phyloP scores from a whole-genome alignment of 2,113 vertebrate genomes.

The Bubo scandiacus region DNA sequence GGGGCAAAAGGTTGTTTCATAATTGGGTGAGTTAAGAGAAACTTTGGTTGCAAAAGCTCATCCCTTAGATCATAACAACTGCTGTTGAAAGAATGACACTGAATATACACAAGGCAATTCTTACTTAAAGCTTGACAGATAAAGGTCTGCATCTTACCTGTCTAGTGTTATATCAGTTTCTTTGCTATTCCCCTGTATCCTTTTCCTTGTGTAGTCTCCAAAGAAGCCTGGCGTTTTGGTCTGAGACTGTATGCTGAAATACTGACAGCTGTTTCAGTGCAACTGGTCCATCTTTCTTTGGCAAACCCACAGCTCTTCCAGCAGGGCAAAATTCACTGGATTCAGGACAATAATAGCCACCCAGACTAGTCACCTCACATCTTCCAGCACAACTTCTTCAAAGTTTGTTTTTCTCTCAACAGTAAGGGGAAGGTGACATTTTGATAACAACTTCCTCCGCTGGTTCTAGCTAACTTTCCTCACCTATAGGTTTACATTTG shows the following conservation, averaged over 20 bases:
- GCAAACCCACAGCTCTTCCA: background rate
- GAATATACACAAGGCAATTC: background rate
- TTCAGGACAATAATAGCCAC: background rate
- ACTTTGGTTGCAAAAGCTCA: background rate
- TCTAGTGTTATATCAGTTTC: background rate
- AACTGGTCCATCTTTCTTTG: background rate
- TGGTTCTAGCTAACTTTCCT: background rate
- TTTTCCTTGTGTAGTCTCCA: background rate
- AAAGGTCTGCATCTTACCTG: background rate
- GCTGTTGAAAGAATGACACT: background rate
- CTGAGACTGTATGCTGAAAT: background rate
- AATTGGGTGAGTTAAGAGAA: background rate
- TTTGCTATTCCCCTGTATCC: background rate
- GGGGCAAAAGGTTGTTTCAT: background rate
- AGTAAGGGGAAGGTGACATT: background rate
- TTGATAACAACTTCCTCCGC: background rate
- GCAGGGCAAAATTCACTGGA: background rate
- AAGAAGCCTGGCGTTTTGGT: background rate
- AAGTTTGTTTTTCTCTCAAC: background rate
- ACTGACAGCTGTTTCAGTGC: background rate
- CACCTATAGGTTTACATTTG: background rate
- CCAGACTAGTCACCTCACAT: accelerated
- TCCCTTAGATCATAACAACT: background rate
- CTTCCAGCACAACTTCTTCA: background rate
- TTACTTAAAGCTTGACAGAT: background rate